Evolutionary conservation across 2,888 invertebrate genomes (phyloP).

Genomic region (Dioctria rufipes): DNA sequence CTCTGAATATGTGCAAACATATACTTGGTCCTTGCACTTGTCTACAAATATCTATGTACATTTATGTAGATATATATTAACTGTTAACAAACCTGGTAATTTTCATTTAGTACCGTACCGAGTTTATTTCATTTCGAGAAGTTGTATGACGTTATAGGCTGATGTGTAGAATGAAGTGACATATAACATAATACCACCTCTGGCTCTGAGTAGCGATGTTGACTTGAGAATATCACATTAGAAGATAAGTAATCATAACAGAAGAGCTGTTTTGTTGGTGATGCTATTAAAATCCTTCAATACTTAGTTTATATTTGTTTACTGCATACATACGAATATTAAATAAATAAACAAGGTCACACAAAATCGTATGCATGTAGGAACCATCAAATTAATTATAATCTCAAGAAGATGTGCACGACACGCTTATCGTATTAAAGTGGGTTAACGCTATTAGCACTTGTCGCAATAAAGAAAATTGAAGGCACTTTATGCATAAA

Average conservation of each 20-base stretch:
- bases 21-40: constrained; percentile 3
- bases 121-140: no score
- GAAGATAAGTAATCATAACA: not conserved
- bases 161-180: no score
- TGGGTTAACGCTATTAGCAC: constrained; percentile 35
- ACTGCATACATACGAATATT: constrained; percentile 14
- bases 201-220: not conserved
- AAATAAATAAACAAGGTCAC: no score
- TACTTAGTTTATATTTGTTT: constrained; percentile 16
- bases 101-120: no score
- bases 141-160: no score
- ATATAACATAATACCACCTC: not conserved
- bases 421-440: constrained; percentile 13
- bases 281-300: constrained; percentile 24
- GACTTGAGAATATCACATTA: constrained; percentile 15
- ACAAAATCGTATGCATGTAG: no score
- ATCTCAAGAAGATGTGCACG: not conserved
- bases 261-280: constrained; percentile 19
- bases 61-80: no score
- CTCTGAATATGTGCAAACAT: not conserved
- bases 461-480: constrained; percentile 51
- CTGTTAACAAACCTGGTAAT: no score
- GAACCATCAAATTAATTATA: no score
- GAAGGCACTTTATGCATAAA: constrained; percentile 43
- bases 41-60: not conserved